phyloP scores from a whole-genome alignment of 2,113 vertebrate species.

The Vombatus ursinus region DNA sequence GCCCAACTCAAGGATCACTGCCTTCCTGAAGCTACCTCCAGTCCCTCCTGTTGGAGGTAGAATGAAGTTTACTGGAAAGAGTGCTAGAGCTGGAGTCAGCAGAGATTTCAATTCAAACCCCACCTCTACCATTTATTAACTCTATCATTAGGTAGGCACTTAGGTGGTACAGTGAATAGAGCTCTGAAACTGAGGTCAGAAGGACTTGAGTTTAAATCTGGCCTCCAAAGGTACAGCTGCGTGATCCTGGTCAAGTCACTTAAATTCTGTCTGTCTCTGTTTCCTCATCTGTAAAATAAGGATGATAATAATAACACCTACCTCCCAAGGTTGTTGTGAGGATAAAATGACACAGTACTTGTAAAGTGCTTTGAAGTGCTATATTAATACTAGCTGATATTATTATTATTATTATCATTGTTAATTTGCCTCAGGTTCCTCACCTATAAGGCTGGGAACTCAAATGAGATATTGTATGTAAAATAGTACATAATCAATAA shows the following conservation, averaged over 20 bases:
- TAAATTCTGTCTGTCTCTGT: neutral
- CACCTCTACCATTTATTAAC: neutral
- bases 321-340: neutral
- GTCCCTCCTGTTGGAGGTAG: neutral
- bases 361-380: neutral
- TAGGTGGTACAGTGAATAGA: neutral
- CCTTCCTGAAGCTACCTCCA: neutral
- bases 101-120: neutral
- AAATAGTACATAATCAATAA: neutral
- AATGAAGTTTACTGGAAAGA: neutral
- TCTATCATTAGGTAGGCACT: neutral
- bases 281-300: neutral
- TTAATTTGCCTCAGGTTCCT: neutral
- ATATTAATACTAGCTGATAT: neutral
- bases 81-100: neutral
- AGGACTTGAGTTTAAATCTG: neutral
- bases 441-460: neutral
- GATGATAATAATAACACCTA: neutral
- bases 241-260: neutral
- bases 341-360: neutral
- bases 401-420: neutral
- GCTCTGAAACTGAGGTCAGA: neutral
- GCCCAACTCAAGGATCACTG: neutral
- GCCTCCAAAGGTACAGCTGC: neutral
- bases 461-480: neutral